Evolutionary conservation across 2,113 vertebrate species (phyloP), one percentile per base, ranked within the genome.

Genomic region (Romanogobio albipinnatus): DNA sequence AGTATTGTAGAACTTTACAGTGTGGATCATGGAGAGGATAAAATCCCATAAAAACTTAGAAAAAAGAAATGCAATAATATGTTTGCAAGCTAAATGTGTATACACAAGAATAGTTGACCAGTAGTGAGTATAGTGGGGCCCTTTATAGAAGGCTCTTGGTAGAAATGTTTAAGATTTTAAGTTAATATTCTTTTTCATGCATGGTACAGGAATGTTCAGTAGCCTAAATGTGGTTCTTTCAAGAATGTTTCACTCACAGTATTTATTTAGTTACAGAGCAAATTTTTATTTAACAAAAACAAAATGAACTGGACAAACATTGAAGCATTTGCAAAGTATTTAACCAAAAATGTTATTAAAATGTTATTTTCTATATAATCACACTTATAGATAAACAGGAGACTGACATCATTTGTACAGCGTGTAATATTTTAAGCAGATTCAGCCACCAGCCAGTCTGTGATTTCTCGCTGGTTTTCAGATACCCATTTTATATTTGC

Each of bases 401-500:
- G 9, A 75, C 1, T 24, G 4, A 66, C 17, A 68, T 56, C 0
- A 56, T 68, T 68, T 68, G 64, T 24, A 3, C 6, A 76, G 4
- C 33, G n/a, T 36, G 22, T 33, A n/a, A 24, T 19, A 14, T 61
- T 56, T 87, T 81, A 76, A 8, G 4, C 24, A 13, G 64, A 49
- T 71, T 24, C 87, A 0, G 0, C 2, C 15, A 1, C 3, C 77
- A 99, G 96, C 96, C 97, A 98, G 0, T 17, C 0, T 15, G 89
- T 53, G 62, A 97, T 92, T 0, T 3, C 0, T 0, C 4, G 62
- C 88, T 87, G 81, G 93, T 98, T 97, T 74, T 92, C 88, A 0
- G 90, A 71, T 87, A 96, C 92, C 97, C 97, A 99, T 10, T 91
- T 92, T 87, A 98, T 97, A 91, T 98, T 98, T 19, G 93, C 87